Conservation (phyloP, 2,888 invertebrate genomes). For the Blomia tropicalis region DNA sequence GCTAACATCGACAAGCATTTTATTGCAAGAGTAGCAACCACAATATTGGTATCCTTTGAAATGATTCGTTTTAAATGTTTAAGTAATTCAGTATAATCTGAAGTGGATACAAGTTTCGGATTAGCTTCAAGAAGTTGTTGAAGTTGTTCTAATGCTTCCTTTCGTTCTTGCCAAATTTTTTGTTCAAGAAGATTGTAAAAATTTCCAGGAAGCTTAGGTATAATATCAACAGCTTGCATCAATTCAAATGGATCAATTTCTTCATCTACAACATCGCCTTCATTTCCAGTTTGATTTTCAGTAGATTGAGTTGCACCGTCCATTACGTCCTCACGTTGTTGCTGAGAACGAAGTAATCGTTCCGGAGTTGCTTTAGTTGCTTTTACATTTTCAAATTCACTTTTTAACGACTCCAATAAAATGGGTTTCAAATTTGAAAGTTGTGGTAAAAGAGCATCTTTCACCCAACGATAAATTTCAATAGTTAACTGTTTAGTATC, state of each 20-base stretch:
- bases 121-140: constrained; percentile 55
- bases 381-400: constrained; percentile 60
- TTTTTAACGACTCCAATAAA: constrained; percentile 63
- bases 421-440: constrained; percentile 71
- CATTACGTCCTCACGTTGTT: constrained; percentile 44
- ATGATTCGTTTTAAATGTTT: constrained; percentile 73
- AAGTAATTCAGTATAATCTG: constrained; percentile 77
- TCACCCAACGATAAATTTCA: constrained; percentile 80
- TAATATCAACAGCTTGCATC: constrained; percentile 75
- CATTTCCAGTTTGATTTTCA: constrained; percentile 43
- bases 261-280: constrained; percentile 30
- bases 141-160: constrained; percentile 69
- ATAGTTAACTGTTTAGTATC: constrained; percentile 78
- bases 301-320: constrained; percentile 40
- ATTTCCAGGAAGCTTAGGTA: constrained; percentile 81
- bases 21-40: constrained; percentile 69
- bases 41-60: constrained; percentile 83
- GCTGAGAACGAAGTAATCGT: constrained; percentile 64
- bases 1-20: constrained; percentile 69
- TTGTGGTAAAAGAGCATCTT: constrained; percentile 60
- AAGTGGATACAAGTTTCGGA: constrained; percentile 68
- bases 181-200: constrained; percentile 85
- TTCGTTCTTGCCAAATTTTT: constrained; percentile 91
- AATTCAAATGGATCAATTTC: constrained; percentile 79
- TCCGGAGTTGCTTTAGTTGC: constrained; percentile 51